A percentile compares a stretch with the other conserved stretches of the same genome.
These are phyloP conservation scores for Hypanus sabinus DNA, from an alignment of 2,113 vertebrate species.

Conservation along the genomic window DNA sequence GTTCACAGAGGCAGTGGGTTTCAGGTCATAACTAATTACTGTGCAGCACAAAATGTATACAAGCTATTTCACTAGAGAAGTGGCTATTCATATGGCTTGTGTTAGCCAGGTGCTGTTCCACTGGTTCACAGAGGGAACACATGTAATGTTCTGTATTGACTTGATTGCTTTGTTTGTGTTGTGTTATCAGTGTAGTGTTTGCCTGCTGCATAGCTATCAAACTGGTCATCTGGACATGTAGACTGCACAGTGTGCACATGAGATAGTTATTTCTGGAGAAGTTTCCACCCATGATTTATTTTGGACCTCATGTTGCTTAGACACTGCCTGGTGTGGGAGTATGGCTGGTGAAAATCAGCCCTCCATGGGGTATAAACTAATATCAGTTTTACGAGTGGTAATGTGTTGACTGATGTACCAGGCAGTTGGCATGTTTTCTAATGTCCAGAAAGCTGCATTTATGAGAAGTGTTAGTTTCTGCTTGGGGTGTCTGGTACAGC, in stretches of 20 bases:
- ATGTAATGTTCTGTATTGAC: neutral
- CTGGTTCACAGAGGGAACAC: neutral
- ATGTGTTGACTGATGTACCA: neutral
- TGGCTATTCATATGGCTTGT: no score
- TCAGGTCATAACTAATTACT: no score
- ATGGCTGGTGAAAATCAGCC: neutral
- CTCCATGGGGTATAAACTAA: neutral
- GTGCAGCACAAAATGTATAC: no score
- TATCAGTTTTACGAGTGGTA: neutral
- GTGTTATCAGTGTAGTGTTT: neutral
- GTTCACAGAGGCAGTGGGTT: no score
- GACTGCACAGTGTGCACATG: no score
- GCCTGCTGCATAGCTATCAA: neutral
- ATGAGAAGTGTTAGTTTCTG: neutral
- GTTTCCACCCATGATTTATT: no score
- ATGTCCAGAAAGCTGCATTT: neutral
- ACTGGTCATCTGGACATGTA: no score
- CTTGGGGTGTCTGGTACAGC: no score
- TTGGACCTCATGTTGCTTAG: neutral
- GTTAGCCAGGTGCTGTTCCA: neutral
- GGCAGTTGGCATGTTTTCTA: neutral
- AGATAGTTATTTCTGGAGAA: no score
- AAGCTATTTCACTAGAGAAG: no score
- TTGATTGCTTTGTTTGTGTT: neutral
- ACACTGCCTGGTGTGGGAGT: neutral